A percentile compares a stretch with the other conserved stretches of the same genome.
phyloP scores from a whole-genome alignment of 2,113 vertebrate species.

The Esox niger region DNA sequence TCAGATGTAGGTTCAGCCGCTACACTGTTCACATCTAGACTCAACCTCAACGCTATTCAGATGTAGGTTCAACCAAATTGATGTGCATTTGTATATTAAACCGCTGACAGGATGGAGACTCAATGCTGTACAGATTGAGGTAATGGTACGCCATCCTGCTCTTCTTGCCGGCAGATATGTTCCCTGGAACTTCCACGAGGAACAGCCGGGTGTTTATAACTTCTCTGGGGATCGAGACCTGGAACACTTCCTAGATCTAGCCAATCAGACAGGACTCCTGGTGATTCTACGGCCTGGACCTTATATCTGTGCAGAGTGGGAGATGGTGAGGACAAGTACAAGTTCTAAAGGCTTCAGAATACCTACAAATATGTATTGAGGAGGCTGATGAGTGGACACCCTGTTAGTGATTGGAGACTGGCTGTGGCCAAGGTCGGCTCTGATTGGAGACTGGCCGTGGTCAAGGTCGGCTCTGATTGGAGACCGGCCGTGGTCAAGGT shows the following conservation, averaged over 20 bases:
- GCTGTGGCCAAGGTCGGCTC: too few species aligned
- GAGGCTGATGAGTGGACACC: too few species aligned
- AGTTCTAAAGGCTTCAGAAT: too few species aligned
- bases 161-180: slow-evolving; percentile 76
- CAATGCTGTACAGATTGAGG: slow-evolving; percentile 8
- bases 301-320: slow-evolving; percentile 98
- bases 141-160: not conserved
- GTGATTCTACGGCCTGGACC: slow-evolving; percentile 94
- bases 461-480: too few species aligned
- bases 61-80: not conserved
- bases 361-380: too few species aligned
- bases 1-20: not conserved
- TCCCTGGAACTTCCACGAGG: slow-evolving; percentile 96
- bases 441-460: not conserved
- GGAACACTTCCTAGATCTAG: slow-evolving; percentile 84
- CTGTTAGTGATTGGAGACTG: too few species aligned
- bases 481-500: too few species aligned
- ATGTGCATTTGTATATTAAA: too few species aligned
- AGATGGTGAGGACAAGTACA: slow-evolving; percentile 86
- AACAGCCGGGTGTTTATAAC: slow-evolving; percentile 75
- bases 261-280: slow-evolving; percentile 82
- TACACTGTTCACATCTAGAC: not conserved
- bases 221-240: slow-evolving; percentile 85
- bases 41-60: not conserved
- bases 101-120: too few species aligned